Conservation (phyloP, 1,140 invertebrate genomes). For the Drosophila rufa region DNA sequence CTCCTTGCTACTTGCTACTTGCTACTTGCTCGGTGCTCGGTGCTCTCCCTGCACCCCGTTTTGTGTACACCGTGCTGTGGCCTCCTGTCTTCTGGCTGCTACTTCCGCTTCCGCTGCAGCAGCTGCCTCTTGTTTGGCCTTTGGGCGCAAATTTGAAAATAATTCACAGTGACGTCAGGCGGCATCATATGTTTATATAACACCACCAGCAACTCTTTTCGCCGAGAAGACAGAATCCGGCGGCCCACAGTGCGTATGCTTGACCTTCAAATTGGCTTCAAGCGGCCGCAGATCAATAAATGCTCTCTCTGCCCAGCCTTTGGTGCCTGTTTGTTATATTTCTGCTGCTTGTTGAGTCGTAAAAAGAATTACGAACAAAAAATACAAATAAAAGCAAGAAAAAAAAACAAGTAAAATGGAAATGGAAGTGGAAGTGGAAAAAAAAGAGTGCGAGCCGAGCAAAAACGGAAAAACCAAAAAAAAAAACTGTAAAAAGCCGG, state of each 20-base stretch:
- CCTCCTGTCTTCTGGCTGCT: conserved; percentile 56
- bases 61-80: conserved; percentile 65
- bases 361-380: conserved; percentile 75
- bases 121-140: conserved; percentile 57
- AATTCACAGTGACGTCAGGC: conserved; percentile 76
- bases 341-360: conserved; percentile 79
- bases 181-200: conserved; percentile 65
- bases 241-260: conserved; percentile 66
- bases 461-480: conserved; percentile 52
- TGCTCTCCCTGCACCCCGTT: not conserved
- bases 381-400: conserved; percentile 30
- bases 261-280: conserved; percentile 77
- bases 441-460: conserved; percentile 17
- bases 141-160: conserved; percentile 80
- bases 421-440: conserved; percentile 16
- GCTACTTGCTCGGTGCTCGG: conserved; percentile 30
- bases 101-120: conserved; percentile 72
- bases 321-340: conserved; percentile 45
- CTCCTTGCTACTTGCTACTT: not conserved
- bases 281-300: conserved; percentile 74
- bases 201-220: conserved; percentile 6
- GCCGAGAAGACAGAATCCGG: conserved; percentile 2
- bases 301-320: conserved; percentile 15
- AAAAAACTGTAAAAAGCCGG: conserved; percentile 64
- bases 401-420: conserved; percentile 57